Conservation (phyloP, 2,888 invertebrate species). For the Neocrepidodera transversa region DNA sequence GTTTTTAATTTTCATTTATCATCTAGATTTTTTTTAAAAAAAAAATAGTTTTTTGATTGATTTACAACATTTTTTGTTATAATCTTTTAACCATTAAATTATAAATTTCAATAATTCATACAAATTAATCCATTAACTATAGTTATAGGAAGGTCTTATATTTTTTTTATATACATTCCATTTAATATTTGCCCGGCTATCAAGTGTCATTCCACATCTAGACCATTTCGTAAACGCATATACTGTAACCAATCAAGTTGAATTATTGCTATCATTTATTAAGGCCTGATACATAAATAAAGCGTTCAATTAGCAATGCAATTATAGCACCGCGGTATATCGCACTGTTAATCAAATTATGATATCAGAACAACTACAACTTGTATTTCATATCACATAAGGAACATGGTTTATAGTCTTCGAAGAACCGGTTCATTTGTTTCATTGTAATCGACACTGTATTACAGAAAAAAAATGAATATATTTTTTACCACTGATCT, state of each 20-base stretch:
- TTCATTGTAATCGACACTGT: background rate
- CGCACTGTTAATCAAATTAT: slow-evolving; percentile 55
- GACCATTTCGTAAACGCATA: slow-evolving; percentile 1
- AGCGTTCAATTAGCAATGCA: slow-evolving; percentile 57
- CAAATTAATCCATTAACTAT: too few species aligned
- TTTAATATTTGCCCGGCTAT: too few species aligned
- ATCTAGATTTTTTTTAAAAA: too few species aligned
- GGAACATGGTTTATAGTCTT: slow-evolving; percentile 14
- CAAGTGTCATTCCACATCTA: slow-evolving; percentile 15
- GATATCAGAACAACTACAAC: slow-evolving; percentile 45
- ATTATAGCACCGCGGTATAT: slow-evolving; percentile 54
- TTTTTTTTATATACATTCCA: too few species aligned
- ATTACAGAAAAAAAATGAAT: background rate
- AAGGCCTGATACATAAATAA: slow-evolving; percentile 54
- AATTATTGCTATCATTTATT: slow-evolving; percentile 53
- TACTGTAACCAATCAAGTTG: slow-evolving; percentile 49
- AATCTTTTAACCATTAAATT: too few species aligned
- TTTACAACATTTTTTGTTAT: too few species aligned
- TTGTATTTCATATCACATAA: slow-evolving; percentile 16
- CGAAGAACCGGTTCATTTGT: slow-evolving; percentile 11
- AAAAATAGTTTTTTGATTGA: too few species aligned
- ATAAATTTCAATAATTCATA: too few species aligned
- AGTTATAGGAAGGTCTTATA: too few species aligned
- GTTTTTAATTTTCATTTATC: too few species aligned
- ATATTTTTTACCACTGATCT: too few species aligned